Evolutionary conservation across 2,113 vertebrate genomes (phyloP).

Genomic region (Otolemur garnettii): DNA sequence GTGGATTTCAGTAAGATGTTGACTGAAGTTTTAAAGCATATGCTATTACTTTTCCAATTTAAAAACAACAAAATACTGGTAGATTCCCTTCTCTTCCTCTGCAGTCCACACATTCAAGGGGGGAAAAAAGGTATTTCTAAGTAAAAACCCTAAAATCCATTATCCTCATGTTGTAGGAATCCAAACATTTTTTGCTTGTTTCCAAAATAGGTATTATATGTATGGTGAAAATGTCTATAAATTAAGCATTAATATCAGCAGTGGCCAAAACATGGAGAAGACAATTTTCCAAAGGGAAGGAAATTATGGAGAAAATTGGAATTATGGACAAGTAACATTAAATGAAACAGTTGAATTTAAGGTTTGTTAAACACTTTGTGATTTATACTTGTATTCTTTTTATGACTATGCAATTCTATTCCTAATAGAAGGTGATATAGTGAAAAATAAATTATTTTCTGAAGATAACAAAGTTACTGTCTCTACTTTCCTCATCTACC

Average conservation of each 20-base stretch:
- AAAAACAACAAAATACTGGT: background rate
- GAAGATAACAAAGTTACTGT: background rate
- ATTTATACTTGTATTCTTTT: conserved; percentile 24
- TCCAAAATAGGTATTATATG: conserved; percentile 95
- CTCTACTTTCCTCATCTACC: background rate
- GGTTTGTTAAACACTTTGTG: conserved; percentile 85
- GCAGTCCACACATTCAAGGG: background rate
- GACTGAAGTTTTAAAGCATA: background rate
- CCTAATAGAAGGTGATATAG: background rate
- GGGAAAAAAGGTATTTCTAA: background rate
- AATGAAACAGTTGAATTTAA: conserved; percentile 87
- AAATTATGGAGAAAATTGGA: conserved; percentile 95
- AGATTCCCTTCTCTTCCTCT: background rate
- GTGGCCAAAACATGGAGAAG: conserved; percentile 54
- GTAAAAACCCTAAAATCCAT: background rate
- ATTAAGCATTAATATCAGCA: conserved; percentile 87
- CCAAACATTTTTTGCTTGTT: conserved; percentile 31
- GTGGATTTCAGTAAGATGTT: conserved; percentile 9
- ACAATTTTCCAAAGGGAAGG: conserved; percentile 91
- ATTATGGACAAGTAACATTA: conserved; percentile 93
- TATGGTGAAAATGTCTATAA: conserved; percentile 88
- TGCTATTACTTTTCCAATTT: background rate
- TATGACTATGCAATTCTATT: background rate
- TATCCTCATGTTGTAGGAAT: background rate
- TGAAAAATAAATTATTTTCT: conserved; percentile 43